Percentiles rank a stretch among this genome's conserved stretches.
Evolutionary conservation across 37 sponge, comb jelly and placozoan species (phyloP).

Genomic region (Beroe forskalii): DNA sequence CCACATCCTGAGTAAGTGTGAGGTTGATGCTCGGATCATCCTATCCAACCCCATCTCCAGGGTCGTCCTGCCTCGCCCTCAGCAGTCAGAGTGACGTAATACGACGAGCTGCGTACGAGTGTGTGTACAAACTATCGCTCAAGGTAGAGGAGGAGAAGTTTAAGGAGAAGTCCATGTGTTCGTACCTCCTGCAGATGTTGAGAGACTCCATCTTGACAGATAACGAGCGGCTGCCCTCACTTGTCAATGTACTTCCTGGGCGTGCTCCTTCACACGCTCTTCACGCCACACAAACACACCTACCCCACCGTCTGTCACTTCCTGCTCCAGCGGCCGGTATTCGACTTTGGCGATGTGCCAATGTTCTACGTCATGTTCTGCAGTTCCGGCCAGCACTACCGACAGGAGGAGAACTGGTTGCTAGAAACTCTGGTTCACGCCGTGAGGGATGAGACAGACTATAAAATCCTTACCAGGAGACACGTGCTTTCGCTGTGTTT

Average conservation of each 20-base stretch:
- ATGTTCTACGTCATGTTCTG: constrained; percentile 61
- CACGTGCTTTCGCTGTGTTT: constrained; percentile 38
- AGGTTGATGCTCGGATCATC: constrained; percentile 20
- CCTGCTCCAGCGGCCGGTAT: constrained; percentile 29
- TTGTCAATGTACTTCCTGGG: constrained; percentile 36
- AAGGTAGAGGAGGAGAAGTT: constrained; percentile 37
- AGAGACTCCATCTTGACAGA: background rate
- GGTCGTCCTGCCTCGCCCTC: constrained; percentile 25
- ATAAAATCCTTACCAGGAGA: background rate
- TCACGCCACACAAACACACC: constrained; percentile 8
- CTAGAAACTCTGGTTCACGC: background rate
- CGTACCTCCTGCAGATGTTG: constrained; percentile 4
- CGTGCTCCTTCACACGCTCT: background rate
- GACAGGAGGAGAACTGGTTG: constrained; percentile 54
- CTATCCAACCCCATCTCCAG: constrained; percentile 10
- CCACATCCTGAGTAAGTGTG: background rate
- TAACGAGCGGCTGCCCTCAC: constrained; percentile 39
- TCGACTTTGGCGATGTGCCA: constrained; percentile 55
- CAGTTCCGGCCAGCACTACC: background rate
- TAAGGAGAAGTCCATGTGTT: constrained; percentile 51
- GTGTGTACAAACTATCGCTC: background rate
- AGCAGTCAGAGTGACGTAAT: constrained; percentile 11
- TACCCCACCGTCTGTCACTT: constrained; percentile 27
- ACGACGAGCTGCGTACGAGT: background rate
- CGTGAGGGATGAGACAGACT: constrained; percentile 53